Percentiles rank a stretch among this genome's conserved stretches.
phyloP scores from a whole-genome alignment of 2,797 vertebrate genomes.

The Tarsius wallacei region DNA sequence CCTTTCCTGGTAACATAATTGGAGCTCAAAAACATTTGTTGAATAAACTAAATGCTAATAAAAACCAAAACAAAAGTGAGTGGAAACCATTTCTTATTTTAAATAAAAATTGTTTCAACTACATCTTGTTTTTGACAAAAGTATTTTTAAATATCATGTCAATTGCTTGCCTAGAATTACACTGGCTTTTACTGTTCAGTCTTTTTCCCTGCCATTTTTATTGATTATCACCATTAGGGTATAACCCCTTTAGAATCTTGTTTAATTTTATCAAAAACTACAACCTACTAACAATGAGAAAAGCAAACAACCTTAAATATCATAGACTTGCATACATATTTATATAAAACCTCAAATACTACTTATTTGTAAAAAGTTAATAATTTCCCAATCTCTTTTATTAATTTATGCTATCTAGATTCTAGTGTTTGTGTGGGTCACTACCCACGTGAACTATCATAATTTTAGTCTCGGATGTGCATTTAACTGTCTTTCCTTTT shows the following conservation, averaged over 20 bases:
- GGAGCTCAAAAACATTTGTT: neutral
- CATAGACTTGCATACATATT: neutral
- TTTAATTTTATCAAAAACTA: constrained; percentile 65
- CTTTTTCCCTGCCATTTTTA: neutral
- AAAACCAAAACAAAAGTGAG: neutral
- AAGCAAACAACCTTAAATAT: constrained; percentile 65
- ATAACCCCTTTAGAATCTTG: constrained; percentile 2
- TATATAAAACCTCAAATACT: neutral
- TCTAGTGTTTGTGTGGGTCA: neutral
- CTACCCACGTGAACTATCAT: neutral
- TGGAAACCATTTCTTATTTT: constrained; percentile 15
- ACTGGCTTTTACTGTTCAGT: constrained; percentile 22
- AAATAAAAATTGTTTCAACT: neutral
- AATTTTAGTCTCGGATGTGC: neutral
- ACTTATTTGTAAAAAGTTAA: neutral
- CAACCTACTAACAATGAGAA: constrained; percentile 60
- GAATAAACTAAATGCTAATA: neutral
- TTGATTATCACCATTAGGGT: neutral
- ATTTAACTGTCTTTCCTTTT: constrained; percentile 45
- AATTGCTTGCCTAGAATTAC: neutral
- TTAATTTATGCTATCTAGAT: neutral
- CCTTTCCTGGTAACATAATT: neutral
- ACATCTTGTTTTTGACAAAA: neutral
- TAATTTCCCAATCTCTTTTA: neutral
- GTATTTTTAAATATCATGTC: neutral